Conservation (phyloP, 2,113 vertebrate genomes). For the Larimichthys polyactis region DNA sequence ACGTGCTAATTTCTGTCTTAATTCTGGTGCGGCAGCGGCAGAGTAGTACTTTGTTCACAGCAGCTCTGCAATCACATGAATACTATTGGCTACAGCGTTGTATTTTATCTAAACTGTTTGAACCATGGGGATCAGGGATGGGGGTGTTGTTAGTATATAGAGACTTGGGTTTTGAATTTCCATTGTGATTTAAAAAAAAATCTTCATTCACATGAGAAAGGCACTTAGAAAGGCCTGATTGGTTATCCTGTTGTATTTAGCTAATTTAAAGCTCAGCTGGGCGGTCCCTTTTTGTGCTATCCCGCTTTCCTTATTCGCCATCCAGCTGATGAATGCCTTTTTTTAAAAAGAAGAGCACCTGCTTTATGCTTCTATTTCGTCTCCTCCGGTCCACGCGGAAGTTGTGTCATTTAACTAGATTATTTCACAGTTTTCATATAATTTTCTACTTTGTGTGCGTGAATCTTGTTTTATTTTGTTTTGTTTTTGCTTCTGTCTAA, state of each 20-base stretch:
- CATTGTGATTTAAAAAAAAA: slow-evolving; percentile 55
- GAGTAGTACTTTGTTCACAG: slow-evolving; percentile 16
- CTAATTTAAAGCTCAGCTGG: slow-evolving; percentile 51
- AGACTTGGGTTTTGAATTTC: slow-evolving; percentile 56
- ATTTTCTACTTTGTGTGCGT: slow-evolving; percentile 60
- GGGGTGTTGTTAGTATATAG: slow-evolving; percentile 46
- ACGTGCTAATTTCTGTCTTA: slow-evolving; percentile 47
- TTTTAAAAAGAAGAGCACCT: slow-evolving; percentile 48
- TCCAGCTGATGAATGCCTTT: slow-evolving; percentile 62
- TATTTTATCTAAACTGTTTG: slow-evolving; percentile 60
- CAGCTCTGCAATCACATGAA: slow-evolving; percentile 61
- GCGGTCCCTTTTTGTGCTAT: slow-evolving; percentile 42
- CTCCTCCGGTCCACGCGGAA: slow-evolving; percentile 38
- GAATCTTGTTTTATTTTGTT: slow-evolving; percentile 49
- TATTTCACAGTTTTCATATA: slow-evolving; percentile 51
- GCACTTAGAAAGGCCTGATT: slow-evolving; percentile 56
- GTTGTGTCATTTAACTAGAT: slow-evolving; percentile 56
- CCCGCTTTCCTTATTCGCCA: slow-evolving; percentile 56
- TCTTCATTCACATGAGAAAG: slow-evolving; percentile 43
- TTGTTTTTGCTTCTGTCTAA: slow-evolving; percentile 56
- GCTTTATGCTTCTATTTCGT: slow-evolving; percentile 43
- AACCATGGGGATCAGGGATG: slow-evolving; percentile 46
- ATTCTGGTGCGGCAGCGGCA: slow-evolving; percentile 14
- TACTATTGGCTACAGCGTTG: slow-evolving; percentile 48
- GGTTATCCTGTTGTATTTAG: slow-evolving; percentile 56